Evolutionary conservation across 2,797 vertebrate genomes (phyloP).

Genomic region (Onychomys leucogaster): DNA sequence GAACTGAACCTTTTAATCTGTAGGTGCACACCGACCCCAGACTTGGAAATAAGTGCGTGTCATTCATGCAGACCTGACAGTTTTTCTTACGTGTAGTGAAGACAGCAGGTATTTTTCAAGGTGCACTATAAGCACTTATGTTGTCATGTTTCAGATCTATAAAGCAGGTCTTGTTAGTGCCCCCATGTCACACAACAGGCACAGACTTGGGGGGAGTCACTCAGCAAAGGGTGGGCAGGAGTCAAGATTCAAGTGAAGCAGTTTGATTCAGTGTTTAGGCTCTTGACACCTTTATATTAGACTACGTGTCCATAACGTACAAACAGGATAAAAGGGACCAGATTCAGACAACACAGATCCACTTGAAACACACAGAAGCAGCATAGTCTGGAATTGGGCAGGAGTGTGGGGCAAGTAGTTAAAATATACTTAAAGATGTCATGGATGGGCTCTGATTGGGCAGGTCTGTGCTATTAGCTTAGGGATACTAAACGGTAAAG

Average conservation of each 20-base stretch:
- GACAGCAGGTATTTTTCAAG: background rate
- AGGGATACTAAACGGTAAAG: background rate
- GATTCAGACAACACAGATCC: background rate
- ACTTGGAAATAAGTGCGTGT: constrained; percentile 9
- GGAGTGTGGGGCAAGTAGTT: background rate
- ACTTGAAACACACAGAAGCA: background rate
- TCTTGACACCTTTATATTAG: background rate
- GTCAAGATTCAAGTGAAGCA: background rate
- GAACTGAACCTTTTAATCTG: constrained; percentile 48
- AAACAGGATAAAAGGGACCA: background rate
- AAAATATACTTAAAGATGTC: background rate
- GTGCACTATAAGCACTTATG: background rate
- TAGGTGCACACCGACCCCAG: background rate
- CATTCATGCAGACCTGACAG: background rate
- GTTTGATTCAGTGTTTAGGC: background rate
- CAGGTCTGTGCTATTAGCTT: background rate
- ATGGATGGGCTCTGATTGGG: background rate
- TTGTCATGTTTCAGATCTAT: background rate
- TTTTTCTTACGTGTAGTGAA: constrained; percentile 15
- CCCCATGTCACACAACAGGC: background rate
- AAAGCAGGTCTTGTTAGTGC: background rate
- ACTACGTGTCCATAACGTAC: background rate
- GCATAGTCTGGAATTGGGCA: background rate
- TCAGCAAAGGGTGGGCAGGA: background rate
- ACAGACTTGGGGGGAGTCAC: background rate